These are phyloP conservation scores for Saccostrea cuccullata DNA, from an alignment of 1,140 invertebrate genomes.

Conservation along the genomic window DNA sequence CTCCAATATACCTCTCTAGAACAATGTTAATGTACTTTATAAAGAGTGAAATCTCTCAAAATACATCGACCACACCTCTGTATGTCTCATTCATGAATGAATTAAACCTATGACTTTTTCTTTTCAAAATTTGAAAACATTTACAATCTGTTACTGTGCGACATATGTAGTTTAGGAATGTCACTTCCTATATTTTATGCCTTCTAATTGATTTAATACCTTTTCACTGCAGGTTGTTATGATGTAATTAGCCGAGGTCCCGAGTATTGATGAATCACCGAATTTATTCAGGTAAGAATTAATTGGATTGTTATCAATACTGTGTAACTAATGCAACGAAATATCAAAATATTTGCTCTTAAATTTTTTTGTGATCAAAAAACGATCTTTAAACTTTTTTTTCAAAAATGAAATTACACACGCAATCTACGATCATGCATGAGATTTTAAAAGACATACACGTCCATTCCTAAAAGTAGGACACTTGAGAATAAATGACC, in stretches of 20 bases:
- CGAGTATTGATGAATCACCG: background rate
- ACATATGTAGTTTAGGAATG: background rate
- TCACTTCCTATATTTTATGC: slow-evolving; percentile 24
- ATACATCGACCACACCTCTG: background rate
- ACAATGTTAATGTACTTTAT: too few relatives aligned
- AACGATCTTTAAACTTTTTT: too few relatives aligned
- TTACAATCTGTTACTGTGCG: background rate
- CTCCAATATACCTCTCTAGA: too few relatives aligned
- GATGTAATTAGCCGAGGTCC: background rate
- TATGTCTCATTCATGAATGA: background rate
- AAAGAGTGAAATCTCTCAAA: background rate
- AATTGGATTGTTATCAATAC: too few relatives aligned
- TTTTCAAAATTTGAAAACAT: background rate
- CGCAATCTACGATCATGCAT: too few relatives aligned
- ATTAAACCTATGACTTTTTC: background rate
- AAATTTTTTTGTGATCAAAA: too few relatives aligned
- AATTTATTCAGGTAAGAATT: slow-evolving; percentile 3
- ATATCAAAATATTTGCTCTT: too few relatives aligned
- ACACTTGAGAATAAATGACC: too few relatives aligned
- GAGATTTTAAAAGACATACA: too few relatives aligned
- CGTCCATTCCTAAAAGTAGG: too few relatives aligned
- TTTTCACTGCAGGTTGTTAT: background rate
- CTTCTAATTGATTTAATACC: slow-evolving; percentile 3
- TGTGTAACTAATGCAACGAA: too few relatives aligned
- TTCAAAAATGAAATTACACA: too few relatives aligned